These are phyloP conservation scores for Drosophila dives DNA, from an alignment of 2,888 invertebrate species.

Conservation along the genomic window DNA sequence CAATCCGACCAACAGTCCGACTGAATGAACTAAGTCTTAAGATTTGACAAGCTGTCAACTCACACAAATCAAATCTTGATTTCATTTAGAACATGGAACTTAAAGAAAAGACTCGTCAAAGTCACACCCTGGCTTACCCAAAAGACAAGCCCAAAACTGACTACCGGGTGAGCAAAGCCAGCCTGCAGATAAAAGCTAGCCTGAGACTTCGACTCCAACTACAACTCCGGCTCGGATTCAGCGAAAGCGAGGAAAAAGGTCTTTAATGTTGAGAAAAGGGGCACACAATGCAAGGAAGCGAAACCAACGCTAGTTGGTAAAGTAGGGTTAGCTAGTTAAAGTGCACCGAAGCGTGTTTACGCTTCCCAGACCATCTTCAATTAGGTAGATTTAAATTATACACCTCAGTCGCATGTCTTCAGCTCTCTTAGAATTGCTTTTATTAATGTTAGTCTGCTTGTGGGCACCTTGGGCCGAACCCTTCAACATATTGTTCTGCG, in stretches of 20 bases:
- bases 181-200: slow-evolving; percentile 33
- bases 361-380: slow-evolving; percentile 17
- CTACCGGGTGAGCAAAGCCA: slow-evolving; percentile 55
- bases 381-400: background rate
- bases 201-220: slow-evolving; percentile 28
- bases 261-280: slow-evolving; percentile 14
- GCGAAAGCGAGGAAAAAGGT: slow-evolving; percentile 43
- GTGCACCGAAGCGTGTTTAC: slow-evolving; percentile 19
- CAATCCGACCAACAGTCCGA: background rate
- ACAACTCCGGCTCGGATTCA: slow-evolving; percentile 15
- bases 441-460: background rate
- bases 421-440: background rate
- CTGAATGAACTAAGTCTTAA: background rate
- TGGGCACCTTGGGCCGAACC: background rate
- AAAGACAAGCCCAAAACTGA: slow-evolving; percentile 20
- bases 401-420: background rate
- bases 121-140: slow-evolving; percentile 53
- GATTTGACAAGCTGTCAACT: background rate
- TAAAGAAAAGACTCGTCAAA: slow-evolving; percentile 41
- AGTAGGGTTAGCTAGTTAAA: background rate
- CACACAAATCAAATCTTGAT: slow-evolving; percentile 18
- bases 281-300: slow-evolving; percentile 71
- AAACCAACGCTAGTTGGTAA: background rate
- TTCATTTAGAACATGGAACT: slow-evolving; percentile 55
- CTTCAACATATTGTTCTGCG: slow-evolving; percentile 7